Evolutionary conservation across 2,888 invertebrate genomes (phyloP), one percentile per base, ranked within the genome.

Genomic region (Anorthoa munda): DNA sequence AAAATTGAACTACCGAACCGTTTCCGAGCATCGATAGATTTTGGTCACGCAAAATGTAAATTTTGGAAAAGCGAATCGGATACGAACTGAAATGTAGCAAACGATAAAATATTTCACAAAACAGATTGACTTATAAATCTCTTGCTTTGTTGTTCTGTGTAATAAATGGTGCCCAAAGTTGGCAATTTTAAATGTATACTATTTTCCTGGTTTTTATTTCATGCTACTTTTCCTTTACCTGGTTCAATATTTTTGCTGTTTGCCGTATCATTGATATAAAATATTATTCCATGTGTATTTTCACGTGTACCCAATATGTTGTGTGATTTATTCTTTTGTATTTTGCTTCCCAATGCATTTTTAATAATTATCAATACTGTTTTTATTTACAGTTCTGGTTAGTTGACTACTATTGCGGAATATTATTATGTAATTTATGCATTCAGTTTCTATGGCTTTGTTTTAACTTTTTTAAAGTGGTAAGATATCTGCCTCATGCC

Each of bases 41-140:
- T 81, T 82, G 72, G 75, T 84, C 85, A 85, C 79, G 86, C 84
- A 82, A 85, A 75, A 85, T 86, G 84, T 77, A 85, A 82, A 86
- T 85, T 85, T 74, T 66, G 73, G 71, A 66, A 73, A 81, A 84
- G 67, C 84, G 70, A 75, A 72, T 83, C 76, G 66, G 75, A 70
- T 81, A 69, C 70, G 60, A 60, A 61, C 75, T 46, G 69, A 80
- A 82, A 75, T 83, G 81, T 75, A 75, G 66, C 73, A 61, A 78
- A 77, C 86, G 72, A 81, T 84, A 84, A 86, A 84, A 82, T 86
- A 86, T 86, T 79, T 86, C 70, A 84, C 72, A 72, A 79, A 82
- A 84, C 64, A 79, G 84, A 85, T 85, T 85, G 86, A 86, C 84
- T 86, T 84, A 85, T 84, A 85, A 85, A 86, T 85, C 86, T 82